Percentiles rank a stretch among this genome's conserved stretches.
Evolutionary conservation across 2,797 vertebrate species (phyloP).

Genomic region (Onychomys arenicola): DNA sequence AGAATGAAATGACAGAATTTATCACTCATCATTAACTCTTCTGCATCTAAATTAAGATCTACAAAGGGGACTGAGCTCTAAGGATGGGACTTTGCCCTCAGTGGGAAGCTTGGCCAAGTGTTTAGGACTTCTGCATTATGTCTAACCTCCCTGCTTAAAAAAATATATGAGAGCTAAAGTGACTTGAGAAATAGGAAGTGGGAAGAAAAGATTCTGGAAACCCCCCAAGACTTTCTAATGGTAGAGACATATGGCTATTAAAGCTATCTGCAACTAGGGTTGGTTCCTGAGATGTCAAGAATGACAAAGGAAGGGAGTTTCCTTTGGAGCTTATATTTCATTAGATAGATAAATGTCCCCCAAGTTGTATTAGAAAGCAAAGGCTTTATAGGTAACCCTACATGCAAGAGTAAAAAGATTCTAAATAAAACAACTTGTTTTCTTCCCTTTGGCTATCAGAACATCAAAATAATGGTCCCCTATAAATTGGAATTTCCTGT

Average conservation of each 20-base stretch:
- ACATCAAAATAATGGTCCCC: not conserved
- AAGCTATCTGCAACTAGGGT: not conserved
- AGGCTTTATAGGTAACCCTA: not conserved
- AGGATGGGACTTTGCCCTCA: not conserved
- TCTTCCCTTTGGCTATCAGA: not conserved
- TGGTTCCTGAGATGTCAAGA: not conserved
- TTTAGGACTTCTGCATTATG: not conserved
- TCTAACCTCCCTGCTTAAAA: not conserved
- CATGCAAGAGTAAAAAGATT: not conserved
- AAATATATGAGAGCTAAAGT: not conserved
- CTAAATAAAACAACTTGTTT: not conserved
- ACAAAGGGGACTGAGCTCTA: not conserved
- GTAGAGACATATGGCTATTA: too few relatives aligned
- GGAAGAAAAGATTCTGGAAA: conserved; percentile 54
- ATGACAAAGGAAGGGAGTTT: conserved; percentile 20
- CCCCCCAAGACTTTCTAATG: not conserved
- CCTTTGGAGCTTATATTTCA: conserved; percentile 16
- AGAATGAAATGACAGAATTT: not conserved
- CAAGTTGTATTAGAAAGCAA: not conserved
- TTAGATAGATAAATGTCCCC: not conserved
- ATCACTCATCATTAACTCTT: not conserved
- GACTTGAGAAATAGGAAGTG: conserved; percentile 43
- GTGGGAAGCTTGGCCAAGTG: not conserved
- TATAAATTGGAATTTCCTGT: not conserved
- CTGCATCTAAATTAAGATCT: not conserved